A percentile compares a stretch with the other conserved stretches of the same genome.
Evolutionary conservation across 2,113 vertebrate genomes (phyloP).

Genomic region (Sula dactylatra): DNA sequence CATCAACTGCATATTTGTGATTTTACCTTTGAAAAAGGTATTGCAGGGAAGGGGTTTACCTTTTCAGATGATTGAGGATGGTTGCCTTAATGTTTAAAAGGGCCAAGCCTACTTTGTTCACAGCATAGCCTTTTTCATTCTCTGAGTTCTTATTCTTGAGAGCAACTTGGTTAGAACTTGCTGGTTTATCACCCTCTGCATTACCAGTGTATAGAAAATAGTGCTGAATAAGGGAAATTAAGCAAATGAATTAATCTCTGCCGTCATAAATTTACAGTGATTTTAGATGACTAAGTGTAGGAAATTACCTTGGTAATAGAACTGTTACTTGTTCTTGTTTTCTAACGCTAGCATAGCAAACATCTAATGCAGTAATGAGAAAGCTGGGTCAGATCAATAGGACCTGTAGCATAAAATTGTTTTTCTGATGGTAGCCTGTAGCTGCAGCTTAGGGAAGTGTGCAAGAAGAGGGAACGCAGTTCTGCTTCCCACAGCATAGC

Average conservation of each 20-base stretch:
- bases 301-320: neutral
- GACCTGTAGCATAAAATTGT: neutral
- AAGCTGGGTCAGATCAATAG: neutral
- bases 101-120: neutral
- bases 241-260: neutral
- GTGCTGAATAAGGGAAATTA: neutral
- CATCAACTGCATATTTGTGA: neutral
- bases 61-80: neutral
- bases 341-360: neutral
- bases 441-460: neutral
- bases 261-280: fast-evolving
- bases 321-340: neutral
- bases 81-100: neutral
- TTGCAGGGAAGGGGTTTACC: neutral
- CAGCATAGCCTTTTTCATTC: neutral
- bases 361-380: neutral
- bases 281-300: neutral
- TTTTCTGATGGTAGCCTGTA: neutral
- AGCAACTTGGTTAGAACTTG: neutral
- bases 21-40: neutral
- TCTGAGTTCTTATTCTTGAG: neutral
- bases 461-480: neutral
- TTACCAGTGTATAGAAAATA: neutral
- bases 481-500: fast-evolving
- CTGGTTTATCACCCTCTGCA: neutral